Evolutionary conservation across 2,888 invertebrate genomes (phyloP), one percentile per base, ranked within the genome.

Genomic region (Phytoseiulus persimilis): DNA sequence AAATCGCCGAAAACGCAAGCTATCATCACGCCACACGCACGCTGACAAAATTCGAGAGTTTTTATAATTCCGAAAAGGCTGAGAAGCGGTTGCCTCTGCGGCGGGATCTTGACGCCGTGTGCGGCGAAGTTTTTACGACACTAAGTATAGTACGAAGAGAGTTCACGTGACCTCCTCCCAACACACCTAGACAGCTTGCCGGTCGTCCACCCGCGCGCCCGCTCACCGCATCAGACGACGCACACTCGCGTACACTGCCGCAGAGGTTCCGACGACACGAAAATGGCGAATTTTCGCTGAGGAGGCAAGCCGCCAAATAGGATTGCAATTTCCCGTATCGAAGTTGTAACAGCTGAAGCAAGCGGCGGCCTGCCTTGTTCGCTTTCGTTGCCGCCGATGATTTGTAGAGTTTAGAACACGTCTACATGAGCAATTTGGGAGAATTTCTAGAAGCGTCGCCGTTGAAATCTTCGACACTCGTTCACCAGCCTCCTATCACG

Each of bases 1-100:
- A 65, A 65, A 65, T 65, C 65, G 65, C 65, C 65, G 65, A 65
- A 65, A 65, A 65, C 65, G 65, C 65, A 65, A 65, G 65, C 65
- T 65, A 65, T 65, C 65, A 65, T 65, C 65, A 65, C 5, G 65
- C 65, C 65, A 65, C 65, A 65, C 11, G 65, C 65, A 65, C 5
- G 65, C 65, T 65, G 65, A 65, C 65, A 65, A 65, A 65, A 65
- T 65, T 65, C 18, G 9, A 23, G 18, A 65, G 65, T 65, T 65
- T 11, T 65, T 65, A 65, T 65, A 65, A 65, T 65, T 65, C 65
- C 65, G 18, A 65, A 65, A 65, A 65, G 65, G 65, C 65, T 65
- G 5, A 65, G 28, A 65, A 65, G 65, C 65, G 65, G 65, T 65
- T 65, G 65, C 65, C 39, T 65, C 18, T 65, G 65, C 65, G 65